phyloP scores from a whole-genome alignment of 2,888 invertebrate genomes.

The Scaptodrosophila latifasciaeformis region DNA sequence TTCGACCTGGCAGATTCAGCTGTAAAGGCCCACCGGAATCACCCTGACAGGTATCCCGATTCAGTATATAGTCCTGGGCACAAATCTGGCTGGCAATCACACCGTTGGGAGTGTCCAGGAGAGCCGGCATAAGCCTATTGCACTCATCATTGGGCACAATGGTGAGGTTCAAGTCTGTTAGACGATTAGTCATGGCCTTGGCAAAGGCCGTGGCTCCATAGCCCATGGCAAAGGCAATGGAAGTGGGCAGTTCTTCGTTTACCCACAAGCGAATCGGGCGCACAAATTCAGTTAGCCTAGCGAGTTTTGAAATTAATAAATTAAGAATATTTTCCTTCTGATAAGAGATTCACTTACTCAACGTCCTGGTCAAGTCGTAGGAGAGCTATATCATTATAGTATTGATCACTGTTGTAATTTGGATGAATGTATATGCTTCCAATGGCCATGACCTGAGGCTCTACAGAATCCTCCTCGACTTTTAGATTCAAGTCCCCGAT shows the following conservation, averaged over 20 bases:
- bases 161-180: slow-evolving; percentile 69
- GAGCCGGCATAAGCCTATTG: slow-evolving; percentile 48
- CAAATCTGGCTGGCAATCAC: slow-evolving; percentile 71
- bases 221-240: slow-evolving; percentile 78
- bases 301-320: neutral
- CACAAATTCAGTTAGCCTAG: slow-evolving; percentile 68
- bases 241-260: slow-evolving; percentile 65
- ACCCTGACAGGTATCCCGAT: slow-evolving; percentile 73
- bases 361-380: slow-evolving; percentile 51
- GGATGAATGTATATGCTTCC: slow-evolving; percentile 55
- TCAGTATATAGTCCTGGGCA: slow-evolving; percentile 63
- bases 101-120: slow-evolving; percentile 57
- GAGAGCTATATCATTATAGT: slow-evolving; percentile 71
- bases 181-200: slow-evolving; percentile 64
- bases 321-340: neutral
- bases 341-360: slow-evolving; percentile 45
- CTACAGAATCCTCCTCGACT: slow-evolving; percentile 48
- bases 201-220: slow-evolving; percentile 78
- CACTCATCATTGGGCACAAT: slow-evolving; percentile 69
- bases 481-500: slow-evolving; percentile 68
- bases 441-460: slow-evolving; percentile 60
- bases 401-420: slow-evolving; percentile 43
- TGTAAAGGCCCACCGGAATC: slow-evolving; percentile 74
- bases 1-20: slow-evolving; percentile 58
- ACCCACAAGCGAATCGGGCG: slow-evolving; percentile 79